A percentile compares a stretch with the other conserved stretches of the same genome.
phyloP scores from a whole-genome alignment of 2,888 invertebrate species.

The Caenorhabditis sp. region DNA sequence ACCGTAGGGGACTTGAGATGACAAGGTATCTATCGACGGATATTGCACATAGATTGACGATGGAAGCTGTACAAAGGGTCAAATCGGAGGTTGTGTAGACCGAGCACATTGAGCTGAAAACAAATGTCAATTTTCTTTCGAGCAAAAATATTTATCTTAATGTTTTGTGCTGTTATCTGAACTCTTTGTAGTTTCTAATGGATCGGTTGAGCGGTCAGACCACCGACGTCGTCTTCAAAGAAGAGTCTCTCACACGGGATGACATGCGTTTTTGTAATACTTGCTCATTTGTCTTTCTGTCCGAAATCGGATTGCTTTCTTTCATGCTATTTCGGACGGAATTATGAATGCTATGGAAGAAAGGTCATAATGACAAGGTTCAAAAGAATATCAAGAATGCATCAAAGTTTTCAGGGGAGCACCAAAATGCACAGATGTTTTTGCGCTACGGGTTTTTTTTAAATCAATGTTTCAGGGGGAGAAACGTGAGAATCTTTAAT shows the following conservation, averaged over 20 bases:
- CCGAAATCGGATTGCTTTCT: slow-evolving; percentile 20
- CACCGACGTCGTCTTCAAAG: slow-evolving; percentile 19
- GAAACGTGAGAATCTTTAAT: slow-evolving; percentile 35
- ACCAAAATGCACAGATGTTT: slow-evolving; percentile 20
- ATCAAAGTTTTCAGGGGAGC: slow-evolving; percentile 20
- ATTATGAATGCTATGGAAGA: neutral
- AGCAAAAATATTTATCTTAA: no score
- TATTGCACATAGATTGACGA: slow-evolving; percentile 82
- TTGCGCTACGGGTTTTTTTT: slow-evolving; percentile 6
- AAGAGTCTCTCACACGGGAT: slow-evolving; percentile 7
- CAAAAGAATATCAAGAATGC: slow-evolving; percentile 20
- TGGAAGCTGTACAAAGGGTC: slow-evolving; percentile 82
- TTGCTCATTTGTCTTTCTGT: slow-evolving; percentile 54
- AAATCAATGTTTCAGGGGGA: slow-evolving; percentile 24
- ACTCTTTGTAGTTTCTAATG: no score
- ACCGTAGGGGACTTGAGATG: slow-evolving; percentile 65
- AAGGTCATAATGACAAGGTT: slow-evolving; percentile 9
- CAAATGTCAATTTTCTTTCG: no score
- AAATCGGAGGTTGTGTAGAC: slow-evolving; percentile 82
- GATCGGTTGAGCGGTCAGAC: slow-evolving; percentile 8
- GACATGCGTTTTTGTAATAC: slow-evolving; percentile 53
- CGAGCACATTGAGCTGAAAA: slow-evolving; percentile 79
- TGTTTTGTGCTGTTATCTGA: neutral
- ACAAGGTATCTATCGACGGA: slow-evolving; percentile 80
- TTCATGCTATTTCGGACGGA: neutral